Evolutionary conservation across 1,140 invertebrate genomes (phyloP).

Genomic region (Mesaphorura yosii): DNA sequence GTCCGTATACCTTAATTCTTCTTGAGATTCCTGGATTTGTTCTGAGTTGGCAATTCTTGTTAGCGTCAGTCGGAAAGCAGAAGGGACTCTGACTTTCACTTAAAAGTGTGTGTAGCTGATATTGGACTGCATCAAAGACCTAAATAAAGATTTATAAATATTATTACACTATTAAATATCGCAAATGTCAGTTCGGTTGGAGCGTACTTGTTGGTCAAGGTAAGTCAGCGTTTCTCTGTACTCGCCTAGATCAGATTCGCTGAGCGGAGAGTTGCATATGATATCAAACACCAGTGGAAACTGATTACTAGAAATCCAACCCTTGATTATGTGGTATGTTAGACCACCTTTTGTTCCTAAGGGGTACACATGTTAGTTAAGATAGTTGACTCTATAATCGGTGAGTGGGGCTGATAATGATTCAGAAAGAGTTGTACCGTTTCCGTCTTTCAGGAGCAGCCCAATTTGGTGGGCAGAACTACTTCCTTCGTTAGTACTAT

Average conservation of each 20-base stretch:
- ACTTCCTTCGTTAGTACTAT: background rate
- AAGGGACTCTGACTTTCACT: too few relatives aligned
- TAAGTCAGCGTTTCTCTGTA: background rate
- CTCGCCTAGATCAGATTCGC: too few relatives aligned
- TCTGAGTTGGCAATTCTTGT: conserved; percentile 5
- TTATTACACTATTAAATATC: too few relatives aligned
- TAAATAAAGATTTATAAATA: background rate
- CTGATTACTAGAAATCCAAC: conserved; percentile 13
- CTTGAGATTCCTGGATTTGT: conserved; percentile 11
- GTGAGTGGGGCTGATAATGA: background rate
- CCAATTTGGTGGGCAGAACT: conserved; percentile 15
- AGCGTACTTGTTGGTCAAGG: background rate
- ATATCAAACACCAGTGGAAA: conserved; percentile 24
- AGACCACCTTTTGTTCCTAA: conserved; percentile 22
- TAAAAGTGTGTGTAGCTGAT: too few relatives aligned
- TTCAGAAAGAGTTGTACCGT: conserved; percentile 15
- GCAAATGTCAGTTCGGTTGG: too few relatives aligned
- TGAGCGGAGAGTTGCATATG: conserved; percentile 10
- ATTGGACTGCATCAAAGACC: too few relatives aligned
- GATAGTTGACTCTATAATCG: conserved; percentile 1
- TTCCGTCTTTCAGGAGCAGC: conserved; percentile 28
- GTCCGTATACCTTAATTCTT: conserved; percentile 6
- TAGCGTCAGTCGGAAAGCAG: too few relatives aligned
- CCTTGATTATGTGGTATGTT: background rate
- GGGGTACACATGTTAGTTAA: too few relatives aligned